Conservation (phyloP, 1,140 invertebrate genomes). For the Drosophila paulistorum region DNA sequence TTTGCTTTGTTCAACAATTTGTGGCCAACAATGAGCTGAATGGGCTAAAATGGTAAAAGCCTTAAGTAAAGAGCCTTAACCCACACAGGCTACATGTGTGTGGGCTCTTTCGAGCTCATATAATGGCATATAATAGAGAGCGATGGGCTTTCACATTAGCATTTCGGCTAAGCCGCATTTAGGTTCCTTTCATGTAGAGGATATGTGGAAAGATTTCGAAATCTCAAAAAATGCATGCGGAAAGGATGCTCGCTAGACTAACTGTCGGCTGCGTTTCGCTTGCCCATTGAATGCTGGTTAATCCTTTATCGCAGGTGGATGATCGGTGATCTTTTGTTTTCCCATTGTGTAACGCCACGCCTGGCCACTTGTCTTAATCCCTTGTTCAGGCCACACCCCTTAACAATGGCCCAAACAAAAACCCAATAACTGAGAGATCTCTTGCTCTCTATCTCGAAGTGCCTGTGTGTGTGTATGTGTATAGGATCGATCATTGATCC, state of each 20-base stretch:
- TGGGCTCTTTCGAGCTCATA: constrained; percentile 6
- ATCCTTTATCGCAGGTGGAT: constrained; percentile 61
- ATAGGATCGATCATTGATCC: constrained; percentile 34
- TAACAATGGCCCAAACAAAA: constrained; percentile 49
- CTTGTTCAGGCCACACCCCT: constrained; percentile 64
- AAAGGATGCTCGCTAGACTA: constrained; percentile 46
- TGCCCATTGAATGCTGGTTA: constrained; percentile 24
- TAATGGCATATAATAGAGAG: constrained; percentile 28
- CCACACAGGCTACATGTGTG: constrained; percentile 36
- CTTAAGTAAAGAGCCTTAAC: constrained; percentile 31
- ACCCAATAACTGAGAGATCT: constrained; percentile 33
- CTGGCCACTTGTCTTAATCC: constrained; percentile 64
- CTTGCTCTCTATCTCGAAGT: constrained; percentile 3
- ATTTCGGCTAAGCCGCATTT: constrained; percentile 70
- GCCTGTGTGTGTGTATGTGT: no score
- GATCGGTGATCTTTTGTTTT: constrained; percentile 60
- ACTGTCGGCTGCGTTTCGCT: constrained; percentile 36
- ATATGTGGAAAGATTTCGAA: neutral
- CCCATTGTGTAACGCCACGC: constrained; percentile 66
- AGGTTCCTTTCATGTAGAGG: constrained; percentile 45
- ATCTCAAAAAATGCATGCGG: neutral
- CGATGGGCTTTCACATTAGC: constrained; percentile 54
- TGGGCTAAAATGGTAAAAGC: constrained; percentile 68
- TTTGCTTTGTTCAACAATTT: constrained; percentile 69
- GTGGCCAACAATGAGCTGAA: constrained; percentile 52